phyloP scores from a whole-genome alignment of 2,888 invertebrate species.

The Synergus japonicus region DNA sequence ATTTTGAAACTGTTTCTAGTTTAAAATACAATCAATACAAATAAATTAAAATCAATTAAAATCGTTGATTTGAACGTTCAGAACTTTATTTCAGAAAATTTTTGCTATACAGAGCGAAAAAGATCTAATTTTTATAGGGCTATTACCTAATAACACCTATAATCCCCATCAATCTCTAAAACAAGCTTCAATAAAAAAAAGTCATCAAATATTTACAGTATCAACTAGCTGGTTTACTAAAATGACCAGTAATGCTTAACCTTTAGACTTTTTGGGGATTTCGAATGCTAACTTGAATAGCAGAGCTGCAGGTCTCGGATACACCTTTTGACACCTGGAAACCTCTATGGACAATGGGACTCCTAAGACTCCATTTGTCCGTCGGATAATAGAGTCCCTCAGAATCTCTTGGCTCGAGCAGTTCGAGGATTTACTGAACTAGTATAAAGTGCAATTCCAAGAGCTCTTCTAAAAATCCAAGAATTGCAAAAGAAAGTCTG shows the following conservation, averaged over 20 bases:
- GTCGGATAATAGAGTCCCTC: conserved; percentile 63
- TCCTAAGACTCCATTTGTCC: conserved; percentile 56
- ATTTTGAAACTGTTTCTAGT: too few relatives aligned
- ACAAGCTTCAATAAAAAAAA: neutral
- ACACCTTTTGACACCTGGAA: conserved; percentile 64
- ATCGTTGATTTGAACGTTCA: too few relatives aligned
- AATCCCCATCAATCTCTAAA: neutral
- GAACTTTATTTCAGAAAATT: too few relatives aligned
- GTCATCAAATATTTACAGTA: neutral
- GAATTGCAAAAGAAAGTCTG: conserved; percentile 14
- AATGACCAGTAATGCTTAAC: neutral
- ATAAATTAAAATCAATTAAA: too few relatives aligned
- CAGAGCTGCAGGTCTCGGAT: conserved; percentile 38
- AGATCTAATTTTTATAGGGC: too few relatives aligned
- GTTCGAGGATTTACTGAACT: conserved; percentile 49
- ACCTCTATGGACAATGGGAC: conserved; percentile 48
- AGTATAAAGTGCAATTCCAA: conserved; percentile 51
- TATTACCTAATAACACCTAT: too few relatives aligned
- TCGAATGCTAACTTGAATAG: conserved; percentile 26
- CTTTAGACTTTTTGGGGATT: conserved; percentile 15
- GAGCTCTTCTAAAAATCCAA: conserved; percentile 45
- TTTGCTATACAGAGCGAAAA: too few relatives aligned
- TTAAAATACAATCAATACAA: too few relatives aligned
- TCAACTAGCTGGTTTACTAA: conserved; percentile 1
- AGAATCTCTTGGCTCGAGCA: conserved; percentile 55